Conservation (phyloP, 2,113 vertebrate genomes). For the Ellobius talpinus region DNA sequence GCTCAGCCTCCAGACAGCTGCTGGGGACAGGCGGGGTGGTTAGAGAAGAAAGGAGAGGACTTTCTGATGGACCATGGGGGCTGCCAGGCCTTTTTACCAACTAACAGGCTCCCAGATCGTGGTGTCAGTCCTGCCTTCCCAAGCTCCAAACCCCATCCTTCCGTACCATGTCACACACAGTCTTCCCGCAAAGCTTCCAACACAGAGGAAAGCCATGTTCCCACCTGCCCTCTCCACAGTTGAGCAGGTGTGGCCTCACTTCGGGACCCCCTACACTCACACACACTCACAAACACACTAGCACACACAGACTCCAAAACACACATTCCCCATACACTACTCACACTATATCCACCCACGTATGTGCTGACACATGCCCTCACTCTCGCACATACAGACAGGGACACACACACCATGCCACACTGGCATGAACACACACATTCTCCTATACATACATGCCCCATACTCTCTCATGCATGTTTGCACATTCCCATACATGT, state of each 20-base stretch:
- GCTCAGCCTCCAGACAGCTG: neutral
- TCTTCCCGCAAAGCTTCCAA: neutral
- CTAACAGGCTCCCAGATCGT: neutral
- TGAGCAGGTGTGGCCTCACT: accelerated
- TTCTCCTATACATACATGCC: neutral
- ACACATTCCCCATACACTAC: neutral
- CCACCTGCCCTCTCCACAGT: neutral
- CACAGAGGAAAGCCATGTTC: too few species aligned
- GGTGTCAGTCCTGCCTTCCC: too few species aligned
- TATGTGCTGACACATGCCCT: neutral
- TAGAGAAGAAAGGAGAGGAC: neutral
- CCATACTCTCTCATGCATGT: neutral
- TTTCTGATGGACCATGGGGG: accelerated
- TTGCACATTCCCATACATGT: too few species aligned
- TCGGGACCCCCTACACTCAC: neutral
- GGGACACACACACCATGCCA: neutral
- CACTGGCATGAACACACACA: neutral
- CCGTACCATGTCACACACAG: accelerated
- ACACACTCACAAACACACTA: neutral
- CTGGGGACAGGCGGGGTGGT: neutral
- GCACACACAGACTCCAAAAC: neutral
- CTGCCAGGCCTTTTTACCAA: neutral
- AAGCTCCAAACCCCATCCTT: neutral
- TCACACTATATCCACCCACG: neutral
- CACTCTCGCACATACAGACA: neutral